Conservation (phyloP, 2,888 invertebrate genomes). For the Agrotis segetum region DNA sequence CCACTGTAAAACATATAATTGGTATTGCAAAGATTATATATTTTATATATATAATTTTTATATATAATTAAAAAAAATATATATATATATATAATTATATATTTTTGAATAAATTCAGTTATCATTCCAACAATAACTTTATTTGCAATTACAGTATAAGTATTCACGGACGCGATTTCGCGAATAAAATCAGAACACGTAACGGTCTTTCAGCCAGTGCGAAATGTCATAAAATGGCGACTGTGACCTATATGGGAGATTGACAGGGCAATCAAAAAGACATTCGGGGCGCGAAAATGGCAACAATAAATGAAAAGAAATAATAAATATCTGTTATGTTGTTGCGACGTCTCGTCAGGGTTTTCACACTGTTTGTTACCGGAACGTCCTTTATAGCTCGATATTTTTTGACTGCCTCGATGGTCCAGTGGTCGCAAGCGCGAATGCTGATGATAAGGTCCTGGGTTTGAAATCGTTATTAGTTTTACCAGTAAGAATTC, state of each 20-base stretch:
- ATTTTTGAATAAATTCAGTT: no score
- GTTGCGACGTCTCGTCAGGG: slow-evolving; percentile 8
- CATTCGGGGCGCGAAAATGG: slow-evolving; percentile 30
- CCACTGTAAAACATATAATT: no score
- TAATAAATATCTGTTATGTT: slow-evolving; percentile 17
- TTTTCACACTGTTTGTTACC: slow-evolving; percentile 15
- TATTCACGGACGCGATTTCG: background rate
- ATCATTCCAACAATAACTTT: background rate
- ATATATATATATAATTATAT: no score
- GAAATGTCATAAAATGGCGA: slow-evolving; percentile 35
- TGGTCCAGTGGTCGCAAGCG: no score
- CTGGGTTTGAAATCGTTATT: no score
- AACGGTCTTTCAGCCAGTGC: slow-evolving; percentile 8
- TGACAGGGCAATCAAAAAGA: slow-evolving; percentile 48
- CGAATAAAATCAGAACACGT: slow-evolving; percentile 33
- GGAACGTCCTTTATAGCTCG: slow-evolving; percentile 7
- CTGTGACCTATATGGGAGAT: slow-evolving; percentile 40
- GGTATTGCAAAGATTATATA: no score
- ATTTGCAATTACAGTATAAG: background rate
- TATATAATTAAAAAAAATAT: no score
- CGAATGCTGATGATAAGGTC: no score
- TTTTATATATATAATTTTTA: no score
- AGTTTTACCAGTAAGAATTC: no score
- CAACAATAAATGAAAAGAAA: slow-evolving; percentile 32
- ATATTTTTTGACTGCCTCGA: no score